Percentiles rank a stretch among this genome's conserved stretches.
phyloP scores from a whole-genome alignment of 2,888 invertebrate genomes.

The Pomacea canaliculata region DNA sequence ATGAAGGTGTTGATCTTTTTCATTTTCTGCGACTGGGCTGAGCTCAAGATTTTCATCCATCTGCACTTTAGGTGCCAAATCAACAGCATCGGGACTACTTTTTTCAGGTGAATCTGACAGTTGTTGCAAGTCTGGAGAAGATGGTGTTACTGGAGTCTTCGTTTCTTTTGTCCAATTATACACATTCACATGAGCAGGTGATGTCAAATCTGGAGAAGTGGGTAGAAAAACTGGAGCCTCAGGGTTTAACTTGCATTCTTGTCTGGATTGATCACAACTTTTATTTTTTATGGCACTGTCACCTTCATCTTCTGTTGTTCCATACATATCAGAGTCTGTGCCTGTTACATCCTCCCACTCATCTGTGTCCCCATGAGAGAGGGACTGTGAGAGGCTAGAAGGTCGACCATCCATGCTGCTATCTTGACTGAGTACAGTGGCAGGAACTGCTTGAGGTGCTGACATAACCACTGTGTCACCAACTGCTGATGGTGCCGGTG shows the following conservation, averaged over 20 bases:
- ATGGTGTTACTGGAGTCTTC: slow-evolving; percentile 28
- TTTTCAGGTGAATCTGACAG: too few species aligned
- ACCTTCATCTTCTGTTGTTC: slow-evolving; percentile 33
- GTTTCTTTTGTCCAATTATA: slow-evolving; percentile 47
- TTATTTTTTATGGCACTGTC: slow-evolving; percentile 14
- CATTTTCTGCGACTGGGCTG: too few species aligned
- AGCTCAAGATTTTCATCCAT: too few species aligned
- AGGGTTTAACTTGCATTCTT: slow-evolving; percentile 51
- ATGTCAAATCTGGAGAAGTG: slow-evolving; percentile 52
- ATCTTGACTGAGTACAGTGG: slow-evolving; percentile 24
- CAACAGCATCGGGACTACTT: too few species aligned
- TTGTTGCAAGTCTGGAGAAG: background rate
- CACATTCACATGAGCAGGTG: slow-evolving; percentile 46
- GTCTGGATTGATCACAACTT: slow-evolving; percentile 32
- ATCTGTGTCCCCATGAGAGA: slow-evolving; percentile 54
- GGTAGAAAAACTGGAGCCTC: slow-evolving; percentile 60
- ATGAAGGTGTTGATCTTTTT: too few species aligned
- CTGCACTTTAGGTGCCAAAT: too few species aligned
- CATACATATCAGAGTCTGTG: slow-evolving; percentile 34
- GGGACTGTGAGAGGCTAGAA: slow-evolving; percentile 30
- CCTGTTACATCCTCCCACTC: slow-evolving; percentile 51
- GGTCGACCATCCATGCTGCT: slow-evolving; percentile 26
- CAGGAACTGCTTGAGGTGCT: slow-evolving; percentile 12
- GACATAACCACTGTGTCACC: slow-evolving; percentile 17
- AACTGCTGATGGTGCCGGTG: slow-evolving; percentile 19